A percentile compares a stretch with the other conserved stretches of the same genome.
Evolutionary conservation across 2,797 vertebrate species (phyloP).

Genomic region (Heliangelus exortis): DNA sequence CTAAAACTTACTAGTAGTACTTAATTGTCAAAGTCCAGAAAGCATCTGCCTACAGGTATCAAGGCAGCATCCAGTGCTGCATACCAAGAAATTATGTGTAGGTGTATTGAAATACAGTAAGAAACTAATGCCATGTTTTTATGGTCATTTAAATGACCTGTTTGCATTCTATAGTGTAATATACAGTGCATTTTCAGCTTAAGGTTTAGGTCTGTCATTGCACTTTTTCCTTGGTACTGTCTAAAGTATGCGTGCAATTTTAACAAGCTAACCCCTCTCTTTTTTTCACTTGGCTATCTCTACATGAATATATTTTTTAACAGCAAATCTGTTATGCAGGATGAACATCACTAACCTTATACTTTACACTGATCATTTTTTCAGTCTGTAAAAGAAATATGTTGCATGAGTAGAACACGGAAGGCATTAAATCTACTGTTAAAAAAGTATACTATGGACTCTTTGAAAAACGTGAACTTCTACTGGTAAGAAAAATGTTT

Average conservation of each 20-base stretch:
- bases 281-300: neutral
- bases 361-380: neutral
- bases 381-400: neutral
- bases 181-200: neutral
- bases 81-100: neutral
- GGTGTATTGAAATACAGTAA: neutral
- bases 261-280: neutral
- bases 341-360: neutral
- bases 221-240: neutral
- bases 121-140: neutral
- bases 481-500: neutral
- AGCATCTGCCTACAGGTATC: neutral
- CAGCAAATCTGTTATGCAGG: neutral
- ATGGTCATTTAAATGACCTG: neutral
- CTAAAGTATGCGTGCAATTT: neutral
- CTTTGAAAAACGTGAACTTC: neutral
- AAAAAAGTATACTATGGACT: neutral
- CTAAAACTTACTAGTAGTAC: neutral
- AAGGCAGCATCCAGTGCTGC: neutral
- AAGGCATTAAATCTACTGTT: neutral
- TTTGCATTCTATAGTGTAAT: neutral
- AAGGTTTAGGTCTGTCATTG: neutral
- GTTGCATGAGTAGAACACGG: neutral
- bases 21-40: neutral
- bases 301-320: neutral